Conservation (phyloP, 2,797 vertebrate species). For the Gephyroberyx darwinii region DNA sequence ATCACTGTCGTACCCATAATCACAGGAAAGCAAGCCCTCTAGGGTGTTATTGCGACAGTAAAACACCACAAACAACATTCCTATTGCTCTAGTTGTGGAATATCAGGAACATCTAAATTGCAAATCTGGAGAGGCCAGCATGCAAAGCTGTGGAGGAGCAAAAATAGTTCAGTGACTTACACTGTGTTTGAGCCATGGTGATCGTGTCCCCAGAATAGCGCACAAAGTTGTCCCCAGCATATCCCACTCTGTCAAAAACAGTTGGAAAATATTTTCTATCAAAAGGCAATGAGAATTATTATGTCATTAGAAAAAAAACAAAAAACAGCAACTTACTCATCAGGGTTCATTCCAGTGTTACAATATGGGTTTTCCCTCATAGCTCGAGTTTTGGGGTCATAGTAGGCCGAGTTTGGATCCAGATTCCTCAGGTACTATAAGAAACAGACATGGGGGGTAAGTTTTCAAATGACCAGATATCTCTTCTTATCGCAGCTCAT, state of each 20-base stretch:
- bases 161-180: conserved; percentile 81
- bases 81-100: not conserved
- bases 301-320: not conserved
- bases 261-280: not conserved
- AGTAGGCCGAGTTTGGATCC: conserved; percentile 98
- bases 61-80: not conserved
- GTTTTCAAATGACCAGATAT: not conserved
- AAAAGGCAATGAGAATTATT: not conserved
- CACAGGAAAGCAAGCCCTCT: not conserved
- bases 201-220: conserved; percentile 94
- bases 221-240: conserved; percentile 97
- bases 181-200: conserved; percentile 95
- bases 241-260: conserved; percentile 88
- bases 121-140: not conserved
- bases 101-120: not conserved
- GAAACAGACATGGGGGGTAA: not conserved
- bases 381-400: conserved; percentile 98
- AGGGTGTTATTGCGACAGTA: not conserved
- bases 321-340: conserved; percentile 86
- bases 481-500: not conserved
- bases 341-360: conserved; percentile 95
- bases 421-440: conserved; percentile 94
- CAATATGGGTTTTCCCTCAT: conserved; percentile 98
- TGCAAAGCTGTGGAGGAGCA: not conserved
- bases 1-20: not conserved